phyloP scores from a whole-genome alignment of 2,113 vertebrate species.

The Sinosuthora webbiana region DNA sequence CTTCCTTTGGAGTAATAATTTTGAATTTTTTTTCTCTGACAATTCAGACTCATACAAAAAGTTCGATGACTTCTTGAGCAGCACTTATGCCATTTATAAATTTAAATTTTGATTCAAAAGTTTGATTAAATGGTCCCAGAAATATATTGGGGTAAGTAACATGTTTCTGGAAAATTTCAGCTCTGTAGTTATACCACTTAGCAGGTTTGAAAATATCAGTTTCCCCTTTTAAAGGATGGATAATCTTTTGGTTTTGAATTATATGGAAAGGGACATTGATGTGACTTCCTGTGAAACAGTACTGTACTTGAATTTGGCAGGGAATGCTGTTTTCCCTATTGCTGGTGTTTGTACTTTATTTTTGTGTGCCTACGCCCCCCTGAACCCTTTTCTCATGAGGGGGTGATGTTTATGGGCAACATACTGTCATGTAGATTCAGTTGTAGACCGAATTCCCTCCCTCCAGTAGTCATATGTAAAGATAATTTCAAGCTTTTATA shows the following conservation, averaged over 20 bases:
- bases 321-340: not conserved
- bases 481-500: not conserved
- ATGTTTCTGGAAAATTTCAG: not conserved
- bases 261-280: not conserved
- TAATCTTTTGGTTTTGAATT: not conserved
- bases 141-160: not conserved
- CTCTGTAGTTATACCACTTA: not conserved
- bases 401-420: not conserved
- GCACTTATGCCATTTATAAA: not conserved
- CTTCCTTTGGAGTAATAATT: not conserved
- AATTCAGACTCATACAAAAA: not conserved
- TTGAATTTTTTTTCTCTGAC: not conserved
- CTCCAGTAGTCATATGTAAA: not conserved
- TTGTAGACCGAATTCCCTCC: not conserved
- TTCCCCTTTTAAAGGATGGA: not conserved
- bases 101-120: not conserved
- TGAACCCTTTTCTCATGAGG: accelerated
- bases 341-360: not conserved
- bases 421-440: not conserved
- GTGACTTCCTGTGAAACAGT: not conserved
- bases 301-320: not conserved
- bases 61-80: not conserved
- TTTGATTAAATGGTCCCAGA: not conserved
- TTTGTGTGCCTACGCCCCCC: accelerated
- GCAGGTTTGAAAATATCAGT: not conserved